Evolutionary conservation across 1,140 invertebrate species (phyloP).

Genomic region (Whitmania pigra): DNA sequence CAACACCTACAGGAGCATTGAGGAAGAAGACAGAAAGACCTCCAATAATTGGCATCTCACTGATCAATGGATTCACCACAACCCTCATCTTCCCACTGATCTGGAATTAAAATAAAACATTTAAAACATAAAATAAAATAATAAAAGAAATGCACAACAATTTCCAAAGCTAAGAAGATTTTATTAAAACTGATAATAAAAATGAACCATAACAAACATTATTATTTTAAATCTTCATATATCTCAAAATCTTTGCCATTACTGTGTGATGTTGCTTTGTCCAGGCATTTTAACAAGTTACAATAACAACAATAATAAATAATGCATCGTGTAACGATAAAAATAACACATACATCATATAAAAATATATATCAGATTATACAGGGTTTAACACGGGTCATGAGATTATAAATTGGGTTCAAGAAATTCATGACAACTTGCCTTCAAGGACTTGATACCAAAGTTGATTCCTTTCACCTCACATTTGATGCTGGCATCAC

Average conservation of each 20-base stretch:
- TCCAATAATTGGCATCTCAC: conserved; percentile 73
- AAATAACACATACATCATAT: too few relatives aligned
- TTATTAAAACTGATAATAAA: too few relatives aligned
- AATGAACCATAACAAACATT: too few relatives aligned
- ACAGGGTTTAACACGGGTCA: too few relatives aligned
- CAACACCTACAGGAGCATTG: conserved; percentile 63
- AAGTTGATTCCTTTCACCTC: conserved; percentile 63
- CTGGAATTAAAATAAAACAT: conserved; percentile 45
- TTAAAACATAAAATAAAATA: not conserved
- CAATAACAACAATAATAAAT: not conserved
- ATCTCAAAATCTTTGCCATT: not conserved
- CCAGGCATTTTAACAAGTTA: too few relatives aligned
- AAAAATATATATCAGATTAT: not conserved
- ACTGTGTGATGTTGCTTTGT: not conserved
- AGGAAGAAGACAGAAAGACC: conserved; percentile 89
- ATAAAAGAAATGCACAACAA: too few relatives aligned
- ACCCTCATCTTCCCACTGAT: conserved; percentile 72
- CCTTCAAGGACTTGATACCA: conserved; percentile 83
- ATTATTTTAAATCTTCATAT: not conserved
- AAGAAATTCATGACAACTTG: conserved; percentile 31
- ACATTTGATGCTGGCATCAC: conserved; percentile 83
- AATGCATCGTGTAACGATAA: too few relatives aligned
- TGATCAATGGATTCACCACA: conserved; percentile 84
- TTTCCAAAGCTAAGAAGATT: too few relatives aligned
- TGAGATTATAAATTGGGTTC: not conserved